These are phyloP conservation scores for Tricholauxania praeusta DNA, from an alignment of 2,888 invertebrate species.

Conservation along the genomic window DNA sequence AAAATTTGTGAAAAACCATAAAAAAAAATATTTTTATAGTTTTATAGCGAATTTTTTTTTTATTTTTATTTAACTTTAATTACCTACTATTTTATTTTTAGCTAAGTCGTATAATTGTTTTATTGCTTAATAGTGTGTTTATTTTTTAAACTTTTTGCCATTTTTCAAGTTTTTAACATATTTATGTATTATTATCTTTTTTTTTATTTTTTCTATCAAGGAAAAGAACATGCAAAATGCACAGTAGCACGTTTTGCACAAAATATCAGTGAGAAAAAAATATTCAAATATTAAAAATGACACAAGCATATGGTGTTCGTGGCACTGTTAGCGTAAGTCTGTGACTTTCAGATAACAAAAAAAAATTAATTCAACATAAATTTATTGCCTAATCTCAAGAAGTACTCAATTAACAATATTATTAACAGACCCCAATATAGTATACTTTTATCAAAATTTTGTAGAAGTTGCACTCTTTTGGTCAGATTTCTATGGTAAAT, in stretches of 20 bases:
- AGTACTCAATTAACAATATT: no score
- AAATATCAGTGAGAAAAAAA: background rate
- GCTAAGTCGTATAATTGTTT: conserved; percentile 2
- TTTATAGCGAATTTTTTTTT: conserved; percentile 22
- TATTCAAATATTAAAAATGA: conserved; percentile 18
- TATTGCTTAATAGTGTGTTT: no score
- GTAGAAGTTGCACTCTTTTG: no score
- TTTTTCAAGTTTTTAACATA: conserved; percentile 18
- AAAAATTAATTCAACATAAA: no score
- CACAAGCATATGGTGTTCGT: no score
- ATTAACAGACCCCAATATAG: no score
- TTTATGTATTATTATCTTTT: background rate
- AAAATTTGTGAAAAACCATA: background rate
- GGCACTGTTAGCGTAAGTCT: no score
- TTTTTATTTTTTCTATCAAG: background rate
- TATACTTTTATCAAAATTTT: no score
- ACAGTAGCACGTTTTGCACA: conserved; percentile 42
- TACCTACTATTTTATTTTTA: no score
- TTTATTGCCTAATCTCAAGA: no score
- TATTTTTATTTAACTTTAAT: conserved; percentile 32
- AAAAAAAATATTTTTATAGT: conserved; percentile 26
- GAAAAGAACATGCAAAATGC: conserved; percentile 38
- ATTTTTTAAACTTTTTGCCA: conserved; percentile 17
- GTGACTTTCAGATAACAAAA: no score
- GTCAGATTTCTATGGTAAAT: no score